Base-by-base conservation (phyloP, 2,797 vertebrate species). In the Acestrorhynchus altus region DNA sequence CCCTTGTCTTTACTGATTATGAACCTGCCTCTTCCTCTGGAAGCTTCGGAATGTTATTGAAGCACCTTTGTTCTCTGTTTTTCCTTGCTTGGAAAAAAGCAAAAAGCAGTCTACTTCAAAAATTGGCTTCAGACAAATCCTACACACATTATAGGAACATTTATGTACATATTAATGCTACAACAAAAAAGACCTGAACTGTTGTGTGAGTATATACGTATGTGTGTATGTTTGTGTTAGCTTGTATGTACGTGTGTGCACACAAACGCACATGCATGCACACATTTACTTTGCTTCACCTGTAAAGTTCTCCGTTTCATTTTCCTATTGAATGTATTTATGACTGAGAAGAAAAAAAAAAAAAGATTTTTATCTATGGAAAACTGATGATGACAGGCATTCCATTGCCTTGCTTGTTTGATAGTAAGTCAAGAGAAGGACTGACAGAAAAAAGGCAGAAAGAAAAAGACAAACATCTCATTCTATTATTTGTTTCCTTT, bases 281-380 rank as follows among this genome's bases (percentile, higher is more conserved):
- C 76, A 82, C 83, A 80, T 83, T 81, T 93, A 91, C 90, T 92
- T 79, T 82, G 77, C 76, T 86, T 86, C 87, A 85, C 80, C 60
- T 83, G 84, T 91, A 95, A 93, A 89, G 86, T 87, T 93, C 88
- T 92, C 92, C 90, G 91, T 93, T 92, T 92, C 88, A 74, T 78
- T 74, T 92, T 91, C 92, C 92, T 92, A 92, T 95, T 96, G 95
- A 96, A 96, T 96, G 95, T 96, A 96, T 96, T 96, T 96, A 95
- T 95, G 95, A 91, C 90, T 86, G 88, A 93, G 88, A 81, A 83
- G 92, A 61, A n/a, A n/a, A 93, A 87, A 61, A 61, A 61, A 61
- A 20, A 92, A 47, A 67, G 49, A 75, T 81, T 74, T 81, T 69
- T 84, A 51, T 73, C 24, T 66, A 60, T 91, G 89, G 94, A 90